Percentiles rank a stretch among this genome's conserved stretches.
phyloP scores from a whole-genome alignment of 1,140 invertebrate genomes.

The Orius insidiosus region DNA sequence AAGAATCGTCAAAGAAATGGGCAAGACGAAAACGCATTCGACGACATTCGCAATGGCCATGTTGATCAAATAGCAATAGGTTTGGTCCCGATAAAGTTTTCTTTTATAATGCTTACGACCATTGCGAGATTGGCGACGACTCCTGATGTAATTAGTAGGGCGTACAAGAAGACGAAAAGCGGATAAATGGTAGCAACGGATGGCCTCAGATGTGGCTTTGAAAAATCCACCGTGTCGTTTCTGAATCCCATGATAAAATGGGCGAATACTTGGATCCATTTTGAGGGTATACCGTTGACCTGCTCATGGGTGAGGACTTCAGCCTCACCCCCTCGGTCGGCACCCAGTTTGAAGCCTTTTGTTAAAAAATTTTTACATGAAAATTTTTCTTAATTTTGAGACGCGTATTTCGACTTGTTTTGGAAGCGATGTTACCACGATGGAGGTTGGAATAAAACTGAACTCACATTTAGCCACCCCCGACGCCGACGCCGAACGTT shows the following conservation, averaged over 20 bases:
- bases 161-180: constrained; percentile 44
- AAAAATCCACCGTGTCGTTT: constrained; percentile 27
- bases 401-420: no score
- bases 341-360: no score
- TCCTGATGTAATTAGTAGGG: constrained; percentile 35
- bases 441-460: no score
- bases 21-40: constrained; percentile 46
- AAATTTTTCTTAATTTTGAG: no score
- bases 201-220: constrained; percentile 26
- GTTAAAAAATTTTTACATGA: no score
- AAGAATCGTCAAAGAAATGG: constrained; percentile 45
- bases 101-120: constrained; percentile 36
- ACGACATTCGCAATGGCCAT: constrained; percentile 46
- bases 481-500: no score
- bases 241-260: constrained; percentile 22
- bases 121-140: constrained; percentile 38
- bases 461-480: no score
- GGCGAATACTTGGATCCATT: constrained; percentile 22
- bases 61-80: constrained; percentile 46
- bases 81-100: constrained; percentile 43
- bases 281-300: constrained; percentile 17
- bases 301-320: constrained; percentile 3
- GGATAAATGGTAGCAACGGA: constrained; percentile 37
- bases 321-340: not conserved
- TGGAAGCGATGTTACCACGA: no score